These are phyloP conservation scores for Philypnodon macrostomus DNA, from an alignment of 2,797 vertebrate genomes.

Conservation along the genomic window DNA sequence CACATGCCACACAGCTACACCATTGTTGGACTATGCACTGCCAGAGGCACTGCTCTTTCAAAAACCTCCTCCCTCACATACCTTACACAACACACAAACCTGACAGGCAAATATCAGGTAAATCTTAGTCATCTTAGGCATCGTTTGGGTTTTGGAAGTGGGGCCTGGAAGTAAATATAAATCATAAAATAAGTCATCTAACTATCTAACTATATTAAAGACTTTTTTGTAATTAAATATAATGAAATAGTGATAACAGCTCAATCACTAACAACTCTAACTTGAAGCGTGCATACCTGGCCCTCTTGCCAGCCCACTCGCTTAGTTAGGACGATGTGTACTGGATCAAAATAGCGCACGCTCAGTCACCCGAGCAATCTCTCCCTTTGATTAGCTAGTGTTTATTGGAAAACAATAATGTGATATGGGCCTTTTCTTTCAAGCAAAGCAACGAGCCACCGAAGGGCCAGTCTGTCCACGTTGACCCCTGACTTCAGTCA, in stretches of 20 bases:
- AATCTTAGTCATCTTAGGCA: too few species aligned
- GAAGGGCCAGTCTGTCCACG: slow-evolving; percentile 54
- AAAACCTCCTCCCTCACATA: slow-evolving; percentile 53
- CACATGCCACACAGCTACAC: slow-evolving; percentile 68
- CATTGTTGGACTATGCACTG: slow-evolving; percentile 60
- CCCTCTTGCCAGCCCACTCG: slow-evolving; percentile 4
- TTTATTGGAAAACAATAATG: slow-evolving; percentile 65
- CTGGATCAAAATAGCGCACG: slow-evolving; percentile 28
- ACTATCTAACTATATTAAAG: too few species aligned
- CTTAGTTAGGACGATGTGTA: slow-evolving; percentile 37
- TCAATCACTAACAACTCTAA: too few species aligned
- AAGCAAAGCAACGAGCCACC: slow-evolving; percentile 45
- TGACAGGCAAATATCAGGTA: slow-evolving; percentile 36
- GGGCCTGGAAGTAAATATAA: too few species aligned
- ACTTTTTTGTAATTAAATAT: too few species aligned
- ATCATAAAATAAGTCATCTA: too few species aligned
- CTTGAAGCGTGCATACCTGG: background rate
- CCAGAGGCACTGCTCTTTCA: slow-evolving; percentile 58
- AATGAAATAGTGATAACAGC: too few species aligned
- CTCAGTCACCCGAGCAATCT: slow-evolving; percentile 32
- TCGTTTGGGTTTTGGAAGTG: too few species aligned
- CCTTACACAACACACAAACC: slow-evolving; percentile 57
- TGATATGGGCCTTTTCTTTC: slow-evolving; percentile 35
- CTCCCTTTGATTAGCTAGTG: slow-evolving; percentile 37
- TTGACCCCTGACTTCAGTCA: slow-evolving; percentile 63